phyloP scores from a whole-genome alignment of 2,797 vertebrate species.

The Petrocephalus sullivani region DNA sequence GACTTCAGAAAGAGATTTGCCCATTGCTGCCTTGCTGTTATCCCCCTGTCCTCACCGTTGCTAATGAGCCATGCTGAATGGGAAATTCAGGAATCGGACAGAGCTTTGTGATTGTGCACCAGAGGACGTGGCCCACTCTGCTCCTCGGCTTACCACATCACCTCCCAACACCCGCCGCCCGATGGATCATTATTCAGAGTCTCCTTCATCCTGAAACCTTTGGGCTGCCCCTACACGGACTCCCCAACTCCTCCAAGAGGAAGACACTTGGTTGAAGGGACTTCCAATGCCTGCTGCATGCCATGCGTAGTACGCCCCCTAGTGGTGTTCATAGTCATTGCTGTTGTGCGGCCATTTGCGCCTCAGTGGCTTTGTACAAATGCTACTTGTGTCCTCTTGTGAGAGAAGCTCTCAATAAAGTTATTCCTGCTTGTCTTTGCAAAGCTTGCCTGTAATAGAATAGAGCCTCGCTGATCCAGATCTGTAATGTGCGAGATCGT shows the following conservation, averaged over 20 bases:
- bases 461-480: background rate
- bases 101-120: background rate
- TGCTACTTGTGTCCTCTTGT: slow-evolving; percentile 43
- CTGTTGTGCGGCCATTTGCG: slow-evolving; percentile 19
- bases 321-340: slow-evolving; percentile 30
- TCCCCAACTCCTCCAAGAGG: background rate
- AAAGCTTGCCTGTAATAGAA: background rate
- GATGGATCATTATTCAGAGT: background rate
- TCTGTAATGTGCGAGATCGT: background rate
- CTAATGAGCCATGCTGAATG: background rate
- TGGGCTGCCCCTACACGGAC: background rate
- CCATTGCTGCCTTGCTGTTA: background rate
- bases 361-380: slow-evolving; percentile 39
- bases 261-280: background rate
- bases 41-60: background rate
- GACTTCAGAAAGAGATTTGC: background rate
- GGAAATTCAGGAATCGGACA: background rate
- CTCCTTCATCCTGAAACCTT: background rate
- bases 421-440: slow-evolving; percentile 1
- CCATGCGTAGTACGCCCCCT: background rate
- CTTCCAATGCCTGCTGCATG: background rate
- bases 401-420: slow-evolving; percentile 31
- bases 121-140: background rate
- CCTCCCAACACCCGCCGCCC: background rate
- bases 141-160: background rate